Base-by-base conservation (phyloP, 2,113 vertebrate species). In the Menidia beryllina region DNA sequence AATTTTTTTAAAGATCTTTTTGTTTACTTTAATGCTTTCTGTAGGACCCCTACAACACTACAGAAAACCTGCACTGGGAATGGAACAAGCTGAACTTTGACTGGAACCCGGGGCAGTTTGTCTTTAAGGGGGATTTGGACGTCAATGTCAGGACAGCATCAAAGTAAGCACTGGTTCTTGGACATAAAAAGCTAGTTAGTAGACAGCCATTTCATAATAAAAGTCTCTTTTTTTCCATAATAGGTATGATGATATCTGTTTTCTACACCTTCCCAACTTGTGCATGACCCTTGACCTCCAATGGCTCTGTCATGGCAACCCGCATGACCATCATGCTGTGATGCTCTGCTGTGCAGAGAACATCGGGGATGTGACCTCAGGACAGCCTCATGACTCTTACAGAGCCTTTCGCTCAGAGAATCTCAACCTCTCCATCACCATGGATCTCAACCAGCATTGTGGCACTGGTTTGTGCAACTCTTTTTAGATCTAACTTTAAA, bases 21-120 rank as follows among this genome's bases (percentile, higher is more conserved):
- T n/a, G 2, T 7, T 30, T 19, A 8, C 11, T 19, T 8, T 68
- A 39, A 39, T 11, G 3, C 9, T n/a, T n/a, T n/a, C 38, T 80
- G 19, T 84, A 99, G 98, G 97, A 99, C 69, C 98, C 98, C 1
- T 99, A 99, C 77, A 99, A 99, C 88, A 99, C 97, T 3, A 99
- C 96, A 0, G 98, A 99, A 90, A 99, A 99, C 84, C 90, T 99
- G 94, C 97, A 99, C 89, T 99, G 97, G 98, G 98, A 99, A 66
- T 99, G 98, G 98, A 97, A 24, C 83, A 96, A 93, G 50, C 91
- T 99, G 3, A 94, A 93, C 73, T 99, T 95, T 89, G 93, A 95
- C 82, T 98, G 98, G 97, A 96, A 94, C 47, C 95, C 96, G 0
- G 96, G 97, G 25, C 95, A 98, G 89, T 98, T 99, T 27, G 87